Evolutionary conservation across 1,140 invertebrate genomes (phyloP), one percentile per base, ranked within the genome.

Genomic region (Eueides isabella): DNA sequence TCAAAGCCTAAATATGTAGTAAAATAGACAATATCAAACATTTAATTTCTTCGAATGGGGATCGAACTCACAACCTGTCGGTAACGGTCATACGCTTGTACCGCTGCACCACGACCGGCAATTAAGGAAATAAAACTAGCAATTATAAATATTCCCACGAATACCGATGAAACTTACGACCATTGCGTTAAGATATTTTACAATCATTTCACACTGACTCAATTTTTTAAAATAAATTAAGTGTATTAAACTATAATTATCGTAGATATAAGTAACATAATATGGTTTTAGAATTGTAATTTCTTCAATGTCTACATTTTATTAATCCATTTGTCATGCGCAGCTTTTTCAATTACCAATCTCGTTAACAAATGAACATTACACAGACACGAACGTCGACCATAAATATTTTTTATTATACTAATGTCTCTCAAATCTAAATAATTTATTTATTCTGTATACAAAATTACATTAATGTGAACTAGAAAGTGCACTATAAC

Each of bases 321-420:
- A 74, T 74, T 68, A 67, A 48, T 44, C 66, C n/a, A 74, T 74
- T 68, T 64, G 61, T 74, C 65, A 64, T 31, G 26, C 64, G 28
- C 29, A 23, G 35, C 26, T 64, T 68, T 74, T 74, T 74, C 72
- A 74, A 74, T 74, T 74, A 74, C 55, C n/a, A 28, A 31, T 30
- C 26, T 61, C 55, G 35, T 61, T 74, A 74, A 74, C 66, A 68
- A 74, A 74, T 74, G 66, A 44, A 44, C 44, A 67, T 64, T 61
- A 66, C 29, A 67, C 26, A 41, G 62, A 72, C 28, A 38, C 65
- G 64, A 48, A 19, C 9, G 16, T 55, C 19, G 23, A 62, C 29
- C 64, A 19, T 72, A 72, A 67, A 72, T 61, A 72, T 62, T 72
- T 65, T 61, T 67, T 35, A 55, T 69, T 69, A 69, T 33, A 2